Evolutionary conservation across 2,888 invertebrate species (phyloP).

Genomic region (Hirtodrosophila confusa): DNA sequence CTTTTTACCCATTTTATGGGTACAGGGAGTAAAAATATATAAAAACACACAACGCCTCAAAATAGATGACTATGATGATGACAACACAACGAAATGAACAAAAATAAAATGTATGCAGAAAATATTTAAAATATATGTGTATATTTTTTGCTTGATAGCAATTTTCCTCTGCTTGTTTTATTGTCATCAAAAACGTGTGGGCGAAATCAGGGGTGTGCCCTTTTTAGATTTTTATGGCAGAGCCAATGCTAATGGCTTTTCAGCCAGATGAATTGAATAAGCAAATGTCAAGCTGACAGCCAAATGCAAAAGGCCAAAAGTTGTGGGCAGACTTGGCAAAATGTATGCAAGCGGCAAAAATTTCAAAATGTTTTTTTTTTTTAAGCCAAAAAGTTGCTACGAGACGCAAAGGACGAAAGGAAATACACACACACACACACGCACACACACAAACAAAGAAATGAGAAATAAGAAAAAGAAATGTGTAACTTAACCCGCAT

Average conservation of each 20-base stretch:
- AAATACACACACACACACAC: neutral
- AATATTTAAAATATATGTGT: slow-evolving; percentile 55
- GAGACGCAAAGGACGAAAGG: no score
- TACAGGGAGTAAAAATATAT: slow-evolving; percentile 5
- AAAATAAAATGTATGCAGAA: slow-evolving; percentile 36
- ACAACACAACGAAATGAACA: slow-evolving; percentile 5
- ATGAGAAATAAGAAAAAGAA: slow-evolving; percentile 46
- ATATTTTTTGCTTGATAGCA: slow-evolving; percentile 27
- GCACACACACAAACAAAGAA: slow-evolving; percentile 1
- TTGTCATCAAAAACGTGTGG: slow-evolving; percentile 17
- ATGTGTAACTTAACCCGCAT: slow-evolving; percentile 76
- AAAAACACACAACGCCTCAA: slow-evolving; percentile 20
- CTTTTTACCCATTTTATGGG: no score
- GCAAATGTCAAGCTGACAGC: slow-evolving; percentile 52
- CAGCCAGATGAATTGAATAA: slow-evolving; percentile 56
- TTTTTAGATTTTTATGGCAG: slow-evolving; percentile 45
- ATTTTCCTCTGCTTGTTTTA: slow-evolving; percentile 29
- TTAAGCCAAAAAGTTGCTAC: slow-evolving; percentile 59
- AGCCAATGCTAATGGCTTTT: slow-evolving; percentile 56
- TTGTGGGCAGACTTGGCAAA: slow-evolving; percentile 24
- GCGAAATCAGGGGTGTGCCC: slow-evolving; percentile 12
- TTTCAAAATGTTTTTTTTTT: slow-evolving; percentile 44
- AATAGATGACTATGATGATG: slow-evolving; percentile 35
- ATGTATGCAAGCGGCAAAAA: slow-evolving; percentile 49
- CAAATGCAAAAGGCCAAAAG: slow-evolving; percentile 43